A percentile compares a stretch with the other conserved stretches of the same genome.
These are phyloP conservation scores for Aphis craccivora DNA, from an alignment of 1,140 invertebrate species.

Conservation along the genomic window DNA sequence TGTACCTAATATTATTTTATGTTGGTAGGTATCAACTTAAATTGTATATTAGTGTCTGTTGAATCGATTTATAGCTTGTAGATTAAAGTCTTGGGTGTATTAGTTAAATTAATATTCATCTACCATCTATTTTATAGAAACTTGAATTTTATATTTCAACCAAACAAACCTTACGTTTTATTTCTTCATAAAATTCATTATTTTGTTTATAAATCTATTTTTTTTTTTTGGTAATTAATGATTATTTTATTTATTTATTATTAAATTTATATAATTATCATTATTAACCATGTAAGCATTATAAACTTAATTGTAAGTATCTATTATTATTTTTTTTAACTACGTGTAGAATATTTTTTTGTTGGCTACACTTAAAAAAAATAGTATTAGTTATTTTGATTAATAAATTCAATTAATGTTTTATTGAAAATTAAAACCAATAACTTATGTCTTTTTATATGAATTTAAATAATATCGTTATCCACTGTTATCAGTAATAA, in stretches of 20 bases:
- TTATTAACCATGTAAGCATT: not conserved
- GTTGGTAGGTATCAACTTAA: not conserved
- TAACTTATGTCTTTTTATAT: not conserved
- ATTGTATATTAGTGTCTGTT: not conserved
- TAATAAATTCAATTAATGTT: too few relatives aligned
- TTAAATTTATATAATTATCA: not conserved
- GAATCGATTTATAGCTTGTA: not conserved
- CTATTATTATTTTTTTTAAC: not conserved
- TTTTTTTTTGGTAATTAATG: not conserved
- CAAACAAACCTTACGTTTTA: not conserved
- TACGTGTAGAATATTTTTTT: conserved; percentile 17
- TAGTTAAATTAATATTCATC: not conserved
- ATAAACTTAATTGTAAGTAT: not conserved
- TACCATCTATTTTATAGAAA: too few relatives aligned
- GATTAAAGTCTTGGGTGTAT: not conserved
- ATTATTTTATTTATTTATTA: too few relatives aligned
- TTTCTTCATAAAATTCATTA: not conserved
- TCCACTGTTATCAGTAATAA: not conserved
- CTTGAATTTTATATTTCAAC: too few relatives aligned
- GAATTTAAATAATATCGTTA: not conserved
- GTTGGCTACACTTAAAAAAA: not conserved
- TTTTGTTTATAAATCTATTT: not conserved
- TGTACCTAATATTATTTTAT: not conserved
- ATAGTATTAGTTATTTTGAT: not conserved
- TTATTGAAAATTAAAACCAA: not conserved